A percentile compares a stretch with the other conserved stretches of the same genome.
Evolutionary conservation across 2,888 invertebrate genomes (phyloP).

Genomic region (Ophion obscuratus): DNA sequence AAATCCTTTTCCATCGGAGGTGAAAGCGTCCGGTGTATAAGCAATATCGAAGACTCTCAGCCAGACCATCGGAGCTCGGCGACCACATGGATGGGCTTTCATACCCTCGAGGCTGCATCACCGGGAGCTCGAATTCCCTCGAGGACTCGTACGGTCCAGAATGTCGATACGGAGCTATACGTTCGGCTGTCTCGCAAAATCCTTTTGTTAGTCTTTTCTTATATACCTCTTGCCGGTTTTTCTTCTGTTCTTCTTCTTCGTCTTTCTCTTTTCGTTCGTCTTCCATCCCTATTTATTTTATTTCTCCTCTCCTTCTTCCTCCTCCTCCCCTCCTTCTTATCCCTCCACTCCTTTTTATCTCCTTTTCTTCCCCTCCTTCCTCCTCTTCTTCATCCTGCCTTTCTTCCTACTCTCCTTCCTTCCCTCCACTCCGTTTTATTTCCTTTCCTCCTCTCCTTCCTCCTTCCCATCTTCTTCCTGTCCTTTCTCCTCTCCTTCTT

Average conservation of each 20-base stretch:
- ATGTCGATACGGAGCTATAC: slow-evolving; percentile 61
- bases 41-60: slow-evolving; percentile 46
- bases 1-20: slow-evolving; percentile 30
- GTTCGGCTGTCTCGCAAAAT: slow-evolving; percentile 33
- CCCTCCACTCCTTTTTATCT: too few relatives aligned
- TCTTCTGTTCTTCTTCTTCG: slow-evolving; percentile 25
- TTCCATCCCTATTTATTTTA: not conserved
- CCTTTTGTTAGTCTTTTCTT: slow-evolving; percentile 15
- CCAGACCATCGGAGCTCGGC: slow-evolving; percentile 12
- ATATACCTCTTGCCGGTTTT: slow-evolving; percentile 19
- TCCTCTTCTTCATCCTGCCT: too few relatives aligned
- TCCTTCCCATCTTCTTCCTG: not conserved
- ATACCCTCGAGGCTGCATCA: slow-evolving; percentile 26
- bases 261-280: not conserved
- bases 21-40: slow-evolving; percentile 29
- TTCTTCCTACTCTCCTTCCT: too few relatives aligned
- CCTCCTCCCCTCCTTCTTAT: too few relatives aligned
- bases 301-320: slow-evolving; percentile 15
- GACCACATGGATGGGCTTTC: slow-evolving; percentile 56
- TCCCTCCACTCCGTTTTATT: too few relatives aligned
- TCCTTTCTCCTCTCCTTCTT: not conserved
- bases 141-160: slow-evolving; percentile 47
- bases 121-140: slow-evolving; percentile 49
- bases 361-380: too few relatives aligned
- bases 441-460: too few relatives aligned